Evolutionary conservation across 1,140 invertebrate genomes (phyloP).

Genomic region (Trachymyrmex cornetzi): DNA sequence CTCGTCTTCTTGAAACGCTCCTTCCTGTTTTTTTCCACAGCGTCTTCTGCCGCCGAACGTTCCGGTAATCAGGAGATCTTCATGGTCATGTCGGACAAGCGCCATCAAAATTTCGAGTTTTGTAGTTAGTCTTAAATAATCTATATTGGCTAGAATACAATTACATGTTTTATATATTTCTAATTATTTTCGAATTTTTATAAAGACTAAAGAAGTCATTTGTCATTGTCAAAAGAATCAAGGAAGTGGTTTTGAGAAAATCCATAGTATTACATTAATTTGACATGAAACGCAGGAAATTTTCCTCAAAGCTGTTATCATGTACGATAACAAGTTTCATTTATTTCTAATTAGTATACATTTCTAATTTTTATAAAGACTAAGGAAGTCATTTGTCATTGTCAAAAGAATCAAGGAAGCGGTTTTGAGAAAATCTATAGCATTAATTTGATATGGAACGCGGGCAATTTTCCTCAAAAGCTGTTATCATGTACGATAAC

Average conservation of each 20-base stretch:
- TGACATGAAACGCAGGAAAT: background rate
- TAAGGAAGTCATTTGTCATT: constrained; percentile 32
- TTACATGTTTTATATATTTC: no score
- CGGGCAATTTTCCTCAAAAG: constrained; percentile 41
- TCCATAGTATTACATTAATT: constrained; percentile 11
- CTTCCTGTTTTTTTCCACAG: background rate
- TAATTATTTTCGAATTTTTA: background rate
- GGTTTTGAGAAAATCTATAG: background rate
- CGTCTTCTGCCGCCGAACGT: background rate
- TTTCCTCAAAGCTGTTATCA: constrained; percentile 36
- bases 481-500: constrained; percentile 28
- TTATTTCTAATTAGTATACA: background rate
- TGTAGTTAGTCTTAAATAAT: background rate
- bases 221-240: background rate
- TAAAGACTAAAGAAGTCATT: constrained; percentile 15
- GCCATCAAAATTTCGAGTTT: constrained; percentile 35
- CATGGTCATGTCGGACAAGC: constrained; percentile 24
- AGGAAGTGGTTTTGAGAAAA: background rate
- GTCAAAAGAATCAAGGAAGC: background rate
- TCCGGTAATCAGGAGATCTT: constrained; percentile 18
- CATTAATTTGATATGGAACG: constrained; percentile 1
- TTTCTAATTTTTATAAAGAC: background rate
- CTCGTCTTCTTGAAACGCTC: constrained; percentile 52
- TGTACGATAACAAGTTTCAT: constrained; percentile 1
- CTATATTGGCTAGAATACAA: background rate